Base-by-base conservation (phyloP, 1,140 invertebrate species). In the Linepithema humile region DNA sequence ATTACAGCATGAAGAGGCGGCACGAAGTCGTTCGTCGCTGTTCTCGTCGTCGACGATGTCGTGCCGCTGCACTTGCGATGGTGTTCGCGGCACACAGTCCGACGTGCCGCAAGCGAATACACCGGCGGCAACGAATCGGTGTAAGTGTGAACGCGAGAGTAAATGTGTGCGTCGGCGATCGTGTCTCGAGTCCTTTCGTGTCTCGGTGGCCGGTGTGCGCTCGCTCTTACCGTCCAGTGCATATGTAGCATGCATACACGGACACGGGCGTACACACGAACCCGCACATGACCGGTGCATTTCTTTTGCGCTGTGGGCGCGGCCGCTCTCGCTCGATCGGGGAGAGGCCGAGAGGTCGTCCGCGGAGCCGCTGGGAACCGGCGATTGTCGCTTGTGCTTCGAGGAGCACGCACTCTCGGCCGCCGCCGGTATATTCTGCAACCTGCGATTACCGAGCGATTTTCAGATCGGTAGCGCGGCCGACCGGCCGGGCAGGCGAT, bases 271-370 rank as follows among this genome's bases (percentile, higher is more conserved):
- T n/a, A 32, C 26, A 7, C 29, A 10, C 29, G 20, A 17, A 23
- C 60, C 35, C 50, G 35, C 35, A 55, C 26, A 67, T 26, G 73
- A 70, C 20, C 65, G 82, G 74, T 75, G 84, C 80, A 90, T 91
- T 92, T 91, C 90, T 92, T 91, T 92, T 90, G 85, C 87, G 83
- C 67, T 85, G 91, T 93, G 91, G 92, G 91, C 92, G 91, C 93
- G 92, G 91, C 90, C 85, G 87, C 85, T 90, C 84, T 86, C 85
- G 78, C 91, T 86, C 90, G 91, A 91, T 90, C 90, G 90, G 91
- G 90, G 78, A 91, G 85, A 90, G 91, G 92, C 91, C 90, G 91
- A 93, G 91, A 94, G 92, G 91, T 93, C 92, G 92, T 91, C 87
- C 80, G 70, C 64, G 43, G 78, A 85, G 86, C 85, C 88, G 90